Conservation (phyloP, 1,140 invertebrate genomes). For the Periplaneta americana region DNA sequence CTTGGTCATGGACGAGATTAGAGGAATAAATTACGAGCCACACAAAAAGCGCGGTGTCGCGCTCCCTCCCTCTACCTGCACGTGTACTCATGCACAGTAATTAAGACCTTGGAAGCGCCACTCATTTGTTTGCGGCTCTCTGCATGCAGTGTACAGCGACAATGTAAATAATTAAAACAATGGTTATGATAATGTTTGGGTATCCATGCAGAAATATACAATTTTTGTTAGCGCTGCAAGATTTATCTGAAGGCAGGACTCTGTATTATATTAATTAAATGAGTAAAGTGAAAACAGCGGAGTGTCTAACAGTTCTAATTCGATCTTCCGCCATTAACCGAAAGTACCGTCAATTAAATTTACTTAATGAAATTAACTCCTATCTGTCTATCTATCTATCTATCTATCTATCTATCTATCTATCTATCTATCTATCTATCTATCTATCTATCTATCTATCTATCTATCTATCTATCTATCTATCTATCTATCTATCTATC, state of each 20-base stretch:
- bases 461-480: too few species aligned
- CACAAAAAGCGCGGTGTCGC: not conserved
- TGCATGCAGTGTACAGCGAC: not conserved
- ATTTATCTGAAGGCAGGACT: not conserved
- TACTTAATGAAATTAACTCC: too few species aligned
- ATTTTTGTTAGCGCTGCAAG: not conserved
- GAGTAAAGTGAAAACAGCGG: too few species aligned
- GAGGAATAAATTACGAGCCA: not conserved
- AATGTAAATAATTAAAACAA: not conserved
- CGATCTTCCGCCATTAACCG: too few species aligned
- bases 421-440: too few species aligned
- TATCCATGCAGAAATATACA: not conserved
- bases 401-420: too few species aligned
- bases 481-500: too few species aligned
- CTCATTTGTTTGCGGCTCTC: not conserved
- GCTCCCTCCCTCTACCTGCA: not conserved
- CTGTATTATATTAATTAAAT: not conserved
- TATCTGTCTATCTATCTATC: too few species aligned
- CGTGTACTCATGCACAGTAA: not conserved
- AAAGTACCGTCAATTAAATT: too few species aligned
- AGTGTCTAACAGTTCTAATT: too few species aligned
- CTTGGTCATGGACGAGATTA: not conserved
- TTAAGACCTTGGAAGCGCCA: not conserved
- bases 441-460: too few species aligned
- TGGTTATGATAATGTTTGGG: not conserved